Conservation (phyloP, 1,140 invertebrate genomes). For the Camponotus pennsylvanicus region DNA sequence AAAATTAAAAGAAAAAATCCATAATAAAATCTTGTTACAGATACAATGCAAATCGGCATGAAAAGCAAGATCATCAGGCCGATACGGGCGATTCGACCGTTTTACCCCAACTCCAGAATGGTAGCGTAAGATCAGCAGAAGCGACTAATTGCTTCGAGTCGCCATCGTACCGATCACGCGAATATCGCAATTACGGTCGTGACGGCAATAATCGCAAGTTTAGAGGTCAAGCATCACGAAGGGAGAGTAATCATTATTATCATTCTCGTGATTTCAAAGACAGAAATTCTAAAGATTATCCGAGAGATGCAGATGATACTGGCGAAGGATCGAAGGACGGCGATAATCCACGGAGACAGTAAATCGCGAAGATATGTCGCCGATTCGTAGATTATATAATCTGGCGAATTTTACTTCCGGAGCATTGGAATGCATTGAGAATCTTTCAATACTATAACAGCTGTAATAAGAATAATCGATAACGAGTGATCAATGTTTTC, state of each 20-base stretch:
- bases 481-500: conserved; percentile 68
- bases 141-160: conserved; percentile 74
- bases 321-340: conserved; percentile 74
- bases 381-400: conserved; percentile 1
- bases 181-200: conserved; percentile 78
- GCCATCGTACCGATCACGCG: conserved; percentile 77
- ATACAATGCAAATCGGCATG: conserved; percentile 80
- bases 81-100: conserved; percentile 75
- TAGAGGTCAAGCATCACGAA: conserved; percentile 77
- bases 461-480: conserved; percentile 60
- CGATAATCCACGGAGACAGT: conserved; percentile 69
- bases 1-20: background rate
- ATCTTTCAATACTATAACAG: conserved; percentile 45
- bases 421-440: conserved; percentile 18
- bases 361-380: conserved; percentile 58
- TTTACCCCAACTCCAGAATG: conserved; percentile 82
- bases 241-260: conserved; percentile 76
- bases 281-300: conserved; percentile 75
- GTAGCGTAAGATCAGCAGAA: conserved; percentile 73
- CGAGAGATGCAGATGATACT: conserved; percentile 74
- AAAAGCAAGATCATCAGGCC: conserved; percentile 77
- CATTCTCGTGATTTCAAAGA: conserved; percentile 81
- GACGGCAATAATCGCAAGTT: conserved; percentile 81
- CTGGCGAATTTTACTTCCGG: conserved; percentile 13
- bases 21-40: conserved; percentile 65